phyloP scores from a whole-genome alignment of 2,113 vertebrate species.

The Prunella fulvescens region DNA sequence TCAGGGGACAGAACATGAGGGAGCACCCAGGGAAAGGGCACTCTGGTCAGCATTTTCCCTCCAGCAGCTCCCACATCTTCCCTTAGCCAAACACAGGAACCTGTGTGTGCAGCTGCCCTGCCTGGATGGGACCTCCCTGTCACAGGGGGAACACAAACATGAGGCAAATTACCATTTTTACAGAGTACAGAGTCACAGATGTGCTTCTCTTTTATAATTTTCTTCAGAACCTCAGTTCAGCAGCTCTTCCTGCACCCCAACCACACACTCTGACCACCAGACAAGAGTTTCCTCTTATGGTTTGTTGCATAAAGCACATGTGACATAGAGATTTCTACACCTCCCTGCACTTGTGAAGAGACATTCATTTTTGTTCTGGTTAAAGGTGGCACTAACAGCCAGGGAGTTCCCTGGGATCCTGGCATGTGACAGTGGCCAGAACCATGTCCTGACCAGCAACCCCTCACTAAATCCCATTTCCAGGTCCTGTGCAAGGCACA shows the following conservation, averaged over 20 bases:
- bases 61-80: background rate
- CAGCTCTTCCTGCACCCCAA: background rate
- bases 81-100: background rate
- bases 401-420: background rate
- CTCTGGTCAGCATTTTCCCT: background rate
- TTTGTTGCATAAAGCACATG: background rate
- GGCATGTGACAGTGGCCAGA: background rate
- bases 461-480: background rate
- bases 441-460: background rate
- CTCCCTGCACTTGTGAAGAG: background rate
- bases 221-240: background rate
- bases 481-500: background rate
- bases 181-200: background rate
- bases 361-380: background rate
- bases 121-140: background rate
- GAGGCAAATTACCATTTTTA: background rate
- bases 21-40: background rate
- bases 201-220: background rate
- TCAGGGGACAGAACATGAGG: background rate
- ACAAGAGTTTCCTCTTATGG: background rate
- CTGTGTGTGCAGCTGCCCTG: background rate
- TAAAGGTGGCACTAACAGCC: background rate
- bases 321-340: fast-evolving
- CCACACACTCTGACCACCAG: background rate
- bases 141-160: background rate